Conservation (phyloP, 1,140 invertebrate species). For the Atopsyche davidsoni region DNA sequence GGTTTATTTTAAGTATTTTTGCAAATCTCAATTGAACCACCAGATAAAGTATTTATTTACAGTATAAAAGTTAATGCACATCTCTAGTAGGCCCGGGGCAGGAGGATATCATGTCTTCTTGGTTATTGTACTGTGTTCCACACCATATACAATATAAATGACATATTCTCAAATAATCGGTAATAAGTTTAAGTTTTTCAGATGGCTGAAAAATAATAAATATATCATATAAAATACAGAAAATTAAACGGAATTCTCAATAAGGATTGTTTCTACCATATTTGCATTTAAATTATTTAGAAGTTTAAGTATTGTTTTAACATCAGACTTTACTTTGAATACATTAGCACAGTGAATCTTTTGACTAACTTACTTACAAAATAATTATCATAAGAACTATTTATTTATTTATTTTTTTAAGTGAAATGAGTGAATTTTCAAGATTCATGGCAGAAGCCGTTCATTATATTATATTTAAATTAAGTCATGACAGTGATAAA, state of each 20-base stretch:
- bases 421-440: background rate
- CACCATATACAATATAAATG: conserved; percentile 78
- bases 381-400: background rate
- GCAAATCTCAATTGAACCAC: no score
- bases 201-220: conserved; percentile 35
- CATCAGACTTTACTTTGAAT: background rate
- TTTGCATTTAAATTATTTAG: background rate
- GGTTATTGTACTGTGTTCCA: conserved; percentile 57
- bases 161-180: conserved; percentile 59
- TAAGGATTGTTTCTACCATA: background rate
- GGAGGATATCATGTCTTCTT: conserved; percentile 55
- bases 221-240: background rate
- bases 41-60: no score
- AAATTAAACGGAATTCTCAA: background rate
- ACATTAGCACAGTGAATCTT: background rate
- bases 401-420: background rate
- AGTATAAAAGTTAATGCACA: conserved; percentile 50
- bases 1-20: no score
- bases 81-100: conserved; percentile 62
- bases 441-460: background rate
- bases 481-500: background rate
- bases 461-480: background rate
- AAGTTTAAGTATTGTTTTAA: background rate
- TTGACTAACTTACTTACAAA: background rate
- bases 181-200: conserved; percentile 60